Evolutionary conservation across 2,888 invertebrate genomes (phyloP).

Genomic region (Nephrocerus scutellatus): DNA sequence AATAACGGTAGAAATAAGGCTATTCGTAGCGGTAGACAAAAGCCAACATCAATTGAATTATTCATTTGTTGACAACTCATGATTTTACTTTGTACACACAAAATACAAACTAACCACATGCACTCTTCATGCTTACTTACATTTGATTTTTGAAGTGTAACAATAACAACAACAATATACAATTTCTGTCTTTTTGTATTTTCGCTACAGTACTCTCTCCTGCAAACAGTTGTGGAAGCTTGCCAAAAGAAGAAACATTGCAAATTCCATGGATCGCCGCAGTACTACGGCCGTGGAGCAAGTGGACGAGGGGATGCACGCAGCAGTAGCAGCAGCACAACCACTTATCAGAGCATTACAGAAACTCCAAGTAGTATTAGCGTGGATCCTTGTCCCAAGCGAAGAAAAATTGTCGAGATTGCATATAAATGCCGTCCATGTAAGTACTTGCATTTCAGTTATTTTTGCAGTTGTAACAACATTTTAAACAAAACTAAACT

Average conservation of each 20-base stretch:
- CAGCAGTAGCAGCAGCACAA: slow-evolving; percentile 42
- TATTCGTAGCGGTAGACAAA: no score
- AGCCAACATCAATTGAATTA: no score
- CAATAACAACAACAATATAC: not conserved
- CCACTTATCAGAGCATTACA: slow-evolving; percentile 41
- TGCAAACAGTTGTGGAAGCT: slow-evolving; percentile 89
- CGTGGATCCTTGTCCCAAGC: slow-evolving; percentile 78
- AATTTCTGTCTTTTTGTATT: slow-evolving; percentile 17
- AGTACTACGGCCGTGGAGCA: slow-evolving; percentile 69
- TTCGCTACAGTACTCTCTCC: slow-evolving; percentile 66
- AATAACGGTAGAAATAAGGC: no score
- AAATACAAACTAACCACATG: no score
- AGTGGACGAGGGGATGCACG: slow-evolving; percentile 43
- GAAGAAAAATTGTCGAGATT: slow-evolving; percentile 88
- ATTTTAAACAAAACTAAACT: no score
- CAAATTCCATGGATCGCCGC: slow-evolving; percentile 80
- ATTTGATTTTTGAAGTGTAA: not conserved
- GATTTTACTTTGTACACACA: no score
- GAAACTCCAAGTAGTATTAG: slow-evolving; percentile 37
- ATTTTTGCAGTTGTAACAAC: no score
- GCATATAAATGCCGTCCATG: slow-evolving; percentile 96
- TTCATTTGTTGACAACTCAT: no score
- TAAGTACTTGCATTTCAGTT: no score
- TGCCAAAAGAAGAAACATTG: slow-evolving; percentile 92
- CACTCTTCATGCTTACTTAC: no score